Percentiles rank a stretch among this genome's conserved stretches.
Conservation (phyloP, 1,140 invertebrate genomes). For the Platorchestia sp. region DNA sequence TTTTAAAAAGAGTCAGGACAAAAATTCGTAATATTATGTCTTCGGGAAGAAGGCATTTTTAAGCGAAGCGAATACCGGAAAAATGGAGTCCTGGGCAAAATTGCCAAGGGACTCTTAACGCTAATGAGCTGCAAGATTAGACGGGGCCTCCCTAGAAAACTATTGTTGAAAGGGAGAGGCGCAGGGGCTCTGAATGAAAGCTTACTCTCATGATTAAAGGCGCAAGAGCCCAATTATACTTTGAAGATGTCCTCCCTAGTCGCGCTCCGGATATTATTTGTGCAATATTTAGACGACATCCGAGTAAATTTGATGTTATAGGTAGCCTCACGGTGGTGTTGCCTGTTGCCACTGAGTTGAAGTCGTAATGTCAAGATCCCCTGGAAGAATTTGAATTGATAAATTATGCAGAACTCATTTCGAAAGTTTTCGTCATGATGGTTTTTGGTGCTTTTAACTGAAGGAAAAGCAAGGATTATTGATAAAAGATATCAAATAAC, state of each 20-base stretch:
- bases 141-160: conserved; percentile 27
- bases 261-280: neutral
- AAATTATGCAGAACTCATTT: neutral
- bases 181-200: neutral
- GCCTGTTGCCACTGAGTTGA: neutral
- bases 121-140: conserved; percentile 42
- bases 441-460: neutral
- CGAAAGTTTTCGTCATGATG: neutral
- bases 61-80: neutral
- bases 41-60: conserved; percentile 27
- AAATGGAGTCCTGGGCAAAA: neutral
- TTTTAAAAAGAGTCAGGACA: neutral
- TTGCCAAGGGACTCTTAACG: conserved; percentile 49
- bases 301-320: neutral
- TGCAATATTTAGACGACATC: neutral
- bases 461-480: neutral
- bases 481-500: too few relatives aligned
- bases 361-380: neutral
- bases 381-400: neutral
- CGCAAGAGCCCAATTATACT: neutral
- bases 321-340: neutral
- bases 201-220: conserved; percentile 31
- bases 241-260: neutral
- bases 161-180: conserved; percentile 16
- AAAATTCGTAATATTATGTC: conserved; percentile 21